Base-by-base conservation (phyloP, 2,113 vertebrate species). In the Plectropomus leopardus region DNA sequence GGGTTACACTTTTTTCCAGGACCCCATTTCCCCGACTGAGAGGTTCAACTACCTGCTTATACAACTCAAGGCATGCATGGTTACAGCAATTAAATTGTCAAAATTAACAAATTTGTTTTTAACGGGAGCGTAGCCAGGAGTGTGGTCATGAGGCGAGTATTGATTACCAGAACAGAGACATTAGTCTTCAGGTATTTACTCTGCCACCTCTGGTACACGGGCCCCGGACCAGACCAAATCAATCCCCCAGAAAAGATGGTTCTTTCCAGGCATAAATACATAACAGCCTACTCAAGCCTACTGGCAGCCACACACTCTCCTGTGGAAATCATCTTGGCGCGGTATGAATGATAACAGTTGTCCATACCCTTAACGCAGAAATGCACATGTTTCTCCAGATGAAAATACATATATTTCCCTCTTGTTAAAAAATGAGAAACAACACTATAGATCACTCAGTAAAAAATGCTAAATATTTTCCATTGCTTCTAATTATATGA, bases 81-180 rank as follows among this genome's bases (percentile, higher is more conserved):
- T 94, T 94, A 93, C 93, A 92, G 95, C 97, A 98, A 99, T 99
- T 99, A 99, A 98, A 99, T 98, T 99, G 98, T 99, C 97, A 98
- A 96, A 98, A 98, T 98, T 98, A 97, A 97, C 97, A 96, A 98
- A 98, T 99, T 96, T 96, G 97, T 97, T 98, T 98, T 97, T 97
- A 98, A 98, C 96, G 96, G 97, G 96, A 97, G 96, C 92, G 92
- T 96, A 96, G 97, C 96, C 96, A 96, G 95, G 94, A 97, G 97
- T 96, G 96, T 93, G 96, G 96, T 96, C 95, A 95, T 95, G 96
- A 96, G 96, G 96, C 94, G 96, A 92, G 95, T 97, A 98, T 98
- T 96, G 97, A 98, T 99, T 95, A 96, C 91, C 93, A 92, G 94
- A 96, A 93, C 97, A 97, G 95, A 96, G 96, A 96, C 97, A 99